Evolutionary conservation across 64 coral and sea anemone genomes (phyloP).

Genomic region (Trachythela sp.): DNA sequence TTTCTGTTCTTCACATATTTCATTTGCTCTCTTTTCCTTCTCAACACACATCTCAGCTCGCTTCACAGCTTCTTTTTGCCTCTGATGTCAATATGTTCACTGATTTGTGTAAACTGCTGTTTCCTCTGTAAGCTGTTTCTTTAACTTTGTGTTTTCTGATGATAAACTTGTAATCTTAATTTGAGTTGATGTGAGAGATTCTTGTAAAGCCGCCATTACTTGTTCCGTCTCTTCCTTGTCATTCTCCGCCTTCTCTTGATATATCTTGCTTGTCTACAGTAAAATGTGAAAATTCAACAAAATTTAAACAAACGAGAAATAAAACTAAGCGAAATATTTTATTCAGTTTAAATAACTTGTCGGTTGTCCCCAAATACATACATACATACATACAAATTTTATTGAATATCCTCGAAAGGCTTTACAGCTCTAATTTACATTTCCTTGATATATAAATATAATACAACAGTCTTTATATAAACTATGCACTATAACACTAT

Average conservation of each 20-base stretch:
- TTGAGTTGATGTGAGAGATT: background rate
- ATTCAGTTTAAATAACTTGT: background rate
- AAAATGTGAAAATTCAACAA: background rate
- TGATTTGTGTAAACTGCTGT: background rate
- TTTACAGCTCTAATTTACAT: too few relatives aligned
- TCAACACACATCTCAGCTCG: background rate
- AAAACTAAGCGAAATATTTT: background rate
- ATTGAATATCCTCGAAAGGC: too few relatives aligned
- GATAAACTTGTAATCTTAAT: background rate
- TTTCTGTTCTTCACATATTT: conserved; percentile 17
- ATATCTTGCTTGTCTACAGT: background rate
- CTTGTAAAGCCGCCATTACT: background rate
- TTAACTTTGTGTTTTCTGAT: background rate
- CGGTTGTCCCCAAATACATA: too few relatives aligned
- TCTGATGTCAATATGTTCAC: background rate
- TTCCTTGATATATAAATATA: too few relatives aligned
- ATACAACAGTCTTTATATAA: too few relatives aligned
- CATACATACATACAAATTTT: too few relatives aligned
- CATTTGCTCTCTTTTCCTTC: background rate
- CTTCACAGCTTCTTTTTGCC: background rate
- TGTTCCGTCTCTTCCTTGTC: background rate
- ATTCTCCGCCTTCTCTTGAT: background rate
- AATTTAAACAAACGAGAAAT: background rate
- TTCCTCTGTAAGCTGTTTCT: background rate
- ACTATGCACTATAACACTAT: too few relatives aligned